Evolutionary conservation across 2,797 vertebrate species (phyloP).

Genomic region (Miichthys miiuy): DNA sequence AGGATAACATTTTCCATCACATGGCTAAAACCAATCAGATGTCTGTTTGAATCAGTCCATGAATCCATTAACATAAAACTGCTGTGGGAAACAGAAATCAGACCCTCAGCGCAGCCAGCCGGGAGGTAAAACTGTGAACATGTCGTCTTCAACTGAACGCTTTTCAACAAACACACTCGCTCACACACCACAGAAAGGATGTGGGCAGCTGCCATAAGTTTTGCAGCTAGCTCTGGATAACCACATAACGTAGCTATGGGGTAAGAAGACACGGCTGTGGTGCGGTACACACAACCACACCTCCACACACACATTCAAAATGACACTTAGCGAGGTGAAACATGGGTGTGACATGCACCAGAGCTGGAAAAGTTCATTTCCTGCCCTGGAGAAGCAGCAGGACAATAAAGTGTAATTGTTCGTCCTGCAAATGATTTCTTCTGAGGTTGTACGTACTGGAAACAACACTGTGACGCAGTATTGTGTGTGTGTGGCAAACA

Average conservation of each 20-base stretch:
- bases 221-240: slow-evolving; percentile 31
- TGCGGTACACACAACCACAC: slow-evolving; percentile 15
- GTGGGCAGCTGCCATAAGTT: slow-evolving; percentile 36
- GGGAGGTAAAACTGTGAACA: slow-evolving; percentile 35
- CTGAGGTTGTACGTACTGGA: slow-evolving; percentile 21
- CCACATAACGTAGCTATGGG: slow-evolving; percentile 21
- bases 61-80: background rate
- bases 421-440: slow-evolving; percentile 13
- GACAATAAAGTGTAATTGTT: slow-evolving; percentile 38
- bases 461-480: slow-evolving; percentile 3
- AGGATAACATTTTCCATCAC: background rate
- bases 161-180: slow-evolving; percentile 14
- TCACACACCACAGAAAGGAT: slow-evolving; percentile 47
- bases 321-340: slow-evolving; percentile 2
- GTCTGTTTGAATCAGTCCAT: slow-evolving; percentile 13
- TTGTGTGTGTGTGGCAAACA: background rate
- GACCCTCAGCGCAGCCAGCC: slow-evolving; percentile 10
- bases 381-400: slow-evolving; percentile 22
- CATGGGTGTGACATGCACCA: slow-evolving; percentile 6
- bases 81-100: slow-evolving; percentile 6
- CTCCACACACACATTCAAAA: slow-evolving; percentile 15
- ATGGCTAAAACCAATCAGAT: slow-evolving; percentile 6
- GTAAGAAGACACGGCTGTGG: slow-evolving; percentile 16
- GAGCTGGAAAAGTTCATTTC: slow-evolving; percentile 34
- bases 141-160: slow-evolving; percentile 7